Conservation (phyloP, 2,888 invertebrate species). For the Trichogramma evanescens region DNA sequence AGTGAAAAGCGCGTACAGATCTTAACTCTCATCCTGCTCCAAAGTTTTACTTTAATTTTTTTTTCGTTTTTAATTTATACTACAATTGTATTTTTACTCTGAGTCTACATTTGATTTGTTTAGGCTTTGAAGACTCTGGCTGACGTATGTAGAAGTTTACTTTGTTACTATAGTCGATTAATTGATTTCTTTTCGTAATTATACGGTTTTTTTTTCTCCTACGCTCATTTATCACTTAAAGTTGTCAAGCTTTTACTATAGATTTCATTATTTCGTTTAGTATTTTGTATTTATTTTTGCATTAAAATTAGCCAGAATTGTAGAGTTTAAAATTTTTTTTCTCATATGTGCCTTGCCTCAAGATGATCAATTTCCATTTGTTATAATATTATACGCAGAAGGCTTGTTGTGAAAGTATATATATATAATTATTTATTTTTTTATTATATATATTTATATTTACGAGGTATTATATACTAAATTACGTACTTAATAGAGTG, state of each 20-base stretch:
- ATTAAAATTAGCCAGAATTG: constrained; percentile 9
- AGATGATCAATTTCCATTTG: too few relatives aligned
- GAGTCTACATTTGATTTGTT: constrained; percentile 45
- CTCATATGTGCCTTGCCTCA: not conserved
- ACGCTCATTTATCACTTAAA: constrained; percentile 18
- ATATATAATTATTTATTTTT: too few relatives aligned
- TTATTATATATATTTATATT: too few relatives aligned
- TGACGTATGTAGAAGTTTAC: constrained; percentile 34
- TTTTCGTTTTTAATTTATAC: too few relatives aligned
- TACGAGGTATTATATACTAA: too few relatives aligned
- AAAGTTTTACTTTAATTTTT: too few relatives aligned
- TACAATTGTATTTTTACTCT: too few relatives aligned
- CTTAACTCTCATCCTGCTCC: too few relatives aligned
- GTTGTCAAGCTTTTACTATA: constrained; percentile 11
- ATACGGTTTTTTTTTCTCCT: constrained; percentile 23
- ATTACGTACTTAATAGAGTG: not conserved
- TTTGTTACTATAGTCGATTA: constrained; percentile 13
- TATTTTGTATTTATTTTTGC: too few relatives aligned
- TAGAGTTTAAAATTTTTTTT: constrained; percentile 10
- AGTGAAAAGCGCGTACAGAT: too few relatives aligned
- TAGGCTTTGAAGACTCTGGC: constrained; percentile 44
- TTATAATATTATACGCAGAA: too few relatives aligned
- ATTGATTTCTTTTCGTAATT: not conserved
- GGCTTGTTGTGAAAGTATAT: too few relatives aligned
- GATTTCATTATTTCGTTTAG: constrained; percentile 2